Base-by-base conservation (phyloP, 2,797 vertebrate genomes). In the Gymnocypris eckloni region DNA sequence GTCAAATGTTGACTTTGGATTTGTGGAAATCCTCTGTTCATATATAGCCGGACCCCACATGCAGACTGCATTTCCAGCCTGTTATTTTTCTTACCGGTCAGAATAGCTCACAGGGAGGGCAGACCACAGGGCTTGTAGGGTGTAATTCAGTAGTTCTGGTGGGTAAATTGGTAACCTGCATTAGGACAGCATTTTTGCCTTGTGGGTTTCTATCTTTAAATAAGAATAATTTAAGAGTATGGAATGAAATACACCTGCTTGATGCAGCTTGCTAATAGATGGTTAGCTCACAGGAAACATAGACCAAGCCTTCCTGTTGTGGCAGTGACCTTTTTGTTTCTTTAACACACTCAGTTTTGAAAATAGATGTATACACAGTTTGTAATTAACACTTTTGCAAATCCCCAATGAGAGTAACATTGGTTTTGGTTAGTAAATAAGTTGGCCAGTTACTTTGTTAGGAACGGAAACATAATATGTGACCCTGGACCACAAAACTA, bases 161-260 rank as follows among this genome's bases (percentile, higher is more conserved):
- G 54, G 39, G 77, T 77, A 52, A 59, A 43, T n/a, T 84, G 69
- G 67, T 88, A 89, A 71, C 90, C 87, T 71, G 88, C 88, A 93
- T 95, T 93, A 93, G 87, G n/a, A 20, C 67, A 81, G 39, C 92
- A 90, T 79, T 77, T 89, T 82, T 78, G 77, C 83, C 80, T 41
- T 84, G 86, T 86, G 6, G 7, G 16, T 91, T 70, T 86, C 70
- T 91, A 81, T 88, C 72, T 70, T 59, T 72, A 61, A 45, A 59
- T n/a, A 86, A 77, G 33, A 33, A 33, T 33, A 33, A 33, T 33
- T 33, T 33, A 33, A 33, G 78, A 86, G 87, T 81, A 71, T 85
- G 84, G 81, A 87, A 82, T 87, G 83, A 90, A 85, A 87, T 87
- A 89, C 84, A 90, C 89, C 79, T 84, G 87, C 79, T 78, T 89